These are phyloP conservation scores for Perdix hodgsoniae DNA, from an alignment of 2,797 vertebrate genomes.

Conservation along the genomic window DNA sequence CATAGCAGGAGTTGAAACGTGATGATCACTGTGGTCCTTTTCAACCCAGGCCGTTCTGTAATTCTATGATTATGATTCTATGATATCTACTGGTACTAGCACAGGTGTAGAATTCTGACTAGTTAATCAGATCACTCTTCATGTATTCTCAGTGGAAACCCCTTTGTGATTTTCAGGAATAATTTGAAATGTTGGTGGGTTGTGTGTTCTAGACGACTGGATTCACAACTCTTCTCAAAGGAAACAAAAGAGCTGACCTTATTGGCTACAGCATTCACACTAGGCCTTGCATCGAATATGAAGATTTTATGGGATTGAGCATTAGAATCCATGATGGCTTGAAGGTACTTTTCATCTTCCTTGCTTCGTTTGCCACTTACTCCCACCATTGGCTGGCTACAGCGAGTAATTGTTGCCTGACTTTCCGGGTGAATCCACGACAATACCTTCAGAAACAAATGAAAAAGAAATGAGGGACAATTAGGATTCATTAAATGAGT, in stretches of 20 bases:
- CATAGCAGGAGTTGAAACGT: too few relatives aligned
- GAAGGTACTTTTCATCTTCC: slow-evolving; percentile 96
- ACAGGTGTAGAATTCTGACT: not conserved
- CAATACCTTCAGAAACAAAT: slow-evolving; percentile 84
- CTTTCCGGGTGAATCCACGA: slow-evolving; percentile 99
- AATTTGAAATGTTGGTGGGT: not conserved
- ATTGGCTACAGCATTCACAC: slow-evolving; percentile 95
- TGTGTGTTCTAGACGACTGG: not conserved
- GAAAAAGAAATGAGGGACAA: not conserved
- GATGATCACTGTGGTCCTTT: too few relatives aligned
- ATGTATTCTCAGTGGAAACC: not conserved
- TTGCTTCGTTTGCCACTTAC: slow-evolving; percentile 94
- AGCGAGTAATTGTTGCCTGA: slow-evolving; percentile 94
- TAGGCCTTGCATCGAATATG: slow-evolving; percentile 96
- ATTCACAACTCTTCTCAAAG: not conserved
- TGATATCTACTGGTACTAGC: not conserved
- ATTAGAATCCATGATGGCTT: slow-evolving; percentile 97
- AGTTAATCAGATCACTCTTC: not conserved
- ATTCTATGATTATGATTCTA: too few relatives aligned
- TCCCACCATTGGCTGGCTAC: slow-evolving; percentile 96
- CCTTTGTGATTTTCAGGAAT: not conserved
- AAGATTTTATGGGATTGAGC: slow-evolving; percentile 99
- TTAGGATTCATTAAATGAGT: not conserved
- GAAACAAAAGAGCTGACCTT: slow-evolving; percentile 82
- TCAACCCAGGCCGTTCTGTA: too few relatives aligned